Conservation (phyloP, 2,113 vertebrate species). For the Rhombomys opimus region DNA sequence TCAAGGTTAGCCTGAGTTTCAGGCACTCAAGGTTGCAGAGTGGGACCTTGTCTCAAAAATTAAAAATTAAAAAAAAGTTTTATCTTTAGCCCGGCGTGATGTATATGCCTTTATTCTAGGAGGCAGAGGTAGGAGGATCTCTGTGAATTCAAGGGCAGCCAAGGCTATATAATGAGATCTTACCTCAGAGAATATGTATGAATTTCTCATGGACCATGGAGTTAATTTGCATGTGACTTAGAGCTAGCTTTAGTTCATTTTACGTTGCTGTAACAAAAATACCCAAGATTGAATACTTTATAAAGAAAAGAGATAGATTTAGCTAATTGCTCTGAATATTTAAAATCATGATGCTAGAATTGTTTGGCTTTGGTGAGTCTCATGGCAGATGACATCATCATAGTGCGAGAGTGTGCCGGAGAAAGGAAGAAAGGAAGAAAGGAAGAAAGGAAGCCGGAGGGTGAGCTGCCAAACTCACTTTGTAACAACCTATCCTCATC, state of each 20-base stretch:
- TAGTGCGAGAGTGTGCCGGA: neutral
- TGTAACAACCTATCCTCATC: neutral
- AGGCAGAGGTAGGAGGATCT: neutral
- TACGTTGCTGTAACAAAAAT: neutral
- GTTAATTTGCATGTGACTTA: neutral
- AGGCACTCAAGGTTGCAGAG: neutral
- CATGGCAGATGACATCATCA: neutral
- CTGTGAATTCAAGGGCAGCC: neutral
- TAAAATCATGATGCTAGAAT: neutral
- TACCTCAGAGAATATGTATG: neutral
- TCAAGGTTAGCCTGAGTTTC: neutral
- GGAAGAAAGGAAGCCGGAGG: neutral
- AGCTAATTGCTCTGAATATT: neutral
- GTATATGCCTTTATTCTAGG: neutral
- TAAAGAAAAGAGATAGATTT: neutral
- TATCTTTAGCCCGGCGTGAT: neutral
- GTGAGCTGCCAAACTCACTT: neutral
- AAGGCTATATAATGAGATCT: neutral
- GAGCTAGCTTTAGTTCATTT: neutral
- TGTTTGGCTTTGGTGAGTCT: neutral
- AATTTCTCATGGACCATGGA: neutral
- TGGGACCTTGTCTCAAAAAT: neutral
- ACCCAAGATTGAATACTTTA: neutral
- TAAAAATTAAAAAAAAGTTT: neutral
- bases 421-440: too few species aligned